Conservation (phyloP, 2,113 vertebrate genomes). For the Dicentrarchus labrax region DNA sequence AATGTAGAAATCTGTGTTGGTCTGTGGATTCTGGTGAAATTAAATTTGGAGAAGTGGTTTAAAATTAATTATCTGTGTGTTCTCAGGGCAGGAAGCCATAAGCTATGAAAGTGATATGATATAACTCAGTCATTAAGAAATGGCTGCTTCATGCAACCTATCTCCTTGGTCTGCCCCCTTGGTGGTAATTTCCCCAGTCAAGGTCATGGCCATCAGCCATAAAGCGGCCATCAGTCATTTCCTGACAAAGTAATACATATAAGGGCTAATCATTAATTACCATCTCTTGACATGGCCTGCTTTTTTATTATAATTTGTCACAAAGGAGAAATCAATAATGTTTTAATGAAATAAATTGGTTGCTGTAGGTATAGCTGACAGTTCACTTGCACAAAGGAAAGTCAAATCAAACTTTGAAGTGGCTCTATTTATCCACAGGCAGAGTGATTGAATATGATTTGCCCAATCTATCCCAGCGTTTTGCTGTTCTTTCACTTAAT, state of each 20-base stretch:
- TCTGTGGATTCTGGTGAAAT: constrained; percentile 16
- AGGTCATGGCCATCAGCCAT: constrained; percentile 70
- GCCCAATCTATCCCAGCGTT: constrained; percentile 59
- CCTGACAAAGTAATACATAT: constrained; percentile 67
- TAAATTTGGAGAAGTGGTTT: constrained; percentile 37
- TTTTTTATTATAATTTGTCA: constrained; percentile 75
- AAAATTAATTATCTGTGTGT: constrained; percentile 48
- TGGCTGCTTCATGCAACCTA: constrained; percentile 52
- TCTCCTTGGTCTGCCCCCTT: constrained; percentile 63
- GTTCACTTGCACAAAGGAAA: constrained; percentile 49
- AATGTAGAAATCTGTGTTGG: constrained; percentile 17
- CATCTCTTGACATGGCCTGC: constrained; percentile 54
- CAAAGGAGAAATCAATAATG: constrained; percentile 75
- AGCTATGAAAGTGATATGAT: constrained; percentile 51
- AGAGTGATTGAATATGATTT: constrained; percentile 72
- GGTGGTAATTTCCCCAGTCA: constrained; percentile 63
- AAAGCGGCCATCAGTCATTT: constrained; percentile 69
- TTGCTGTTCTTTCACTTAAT: constrained; percentile 77
- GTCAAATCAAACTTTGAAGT: constrained; percentile 69
- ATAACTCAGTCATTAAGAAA: constrained; percentile 70
- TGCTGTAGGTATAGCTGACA: constrained; percentile 29
- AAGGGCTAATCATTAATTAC: constrained; percentile 74
- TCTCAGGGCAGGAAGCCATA: constrained; percentile 44
- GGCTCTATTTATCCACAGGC: constrained; percentile 64
- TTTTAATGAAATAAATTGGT: constrained; percentile 70